These are phyloP conservation scores for Jacana jacana DNA, from an alignment of 2,113 vertebrate genomes.

Conservation along the genomic window DNA sequence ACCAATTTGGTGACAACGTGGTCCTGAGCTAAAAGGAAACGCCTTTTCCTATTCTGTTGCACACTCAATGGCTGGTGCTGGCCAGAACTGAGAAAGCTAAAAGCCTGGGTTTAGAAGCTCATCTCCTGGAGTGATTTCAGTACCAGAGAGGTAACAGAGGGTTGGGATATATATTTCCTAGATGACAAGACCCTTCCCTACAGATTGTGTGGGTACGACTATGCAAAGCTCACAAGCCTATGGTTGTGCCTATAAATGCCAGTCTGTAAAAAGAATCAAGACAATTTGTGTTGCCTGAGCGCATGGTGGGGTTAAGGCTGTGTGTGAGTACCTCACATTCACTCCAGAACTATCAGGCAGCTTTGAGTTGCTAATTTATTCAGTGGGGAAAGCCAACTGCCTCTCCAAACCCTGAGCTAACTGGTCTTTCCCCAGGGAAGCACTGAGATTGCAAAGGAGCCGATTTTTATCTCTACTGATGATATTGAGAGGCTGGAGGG, in stretches of 20 bases:
- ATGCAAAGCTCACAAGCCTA: background rate
- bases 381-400: background rate
- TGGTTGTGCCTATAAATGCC: background rate
- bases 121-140: background rate
- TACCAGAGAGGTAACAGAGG: background rate
- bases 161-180: background rate
- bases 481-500: background rate
- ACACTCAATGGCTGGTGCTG: background rate
- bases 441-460: background rate
- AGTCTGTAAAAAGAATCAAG: background rate
- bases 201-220: background rate
- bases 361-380: background rate
- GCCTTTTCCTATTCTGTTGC: background rate
- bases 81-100: background rate
- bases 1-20: background rate
- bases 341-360: background rate
- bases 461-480: background rate
- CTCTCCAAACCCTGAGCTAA: background rate
- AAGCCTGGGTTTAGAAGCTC: background rate
- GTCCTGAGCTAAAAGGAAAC: background rate
- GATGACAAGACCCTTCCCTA: background rate
- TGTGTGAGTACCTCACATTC: background rate
- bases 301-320: background rate
- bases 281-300: background rate
- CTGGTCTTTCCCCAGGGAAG: background rate